Base-by-base conservation (phyloP, 2,113 vertebrate species). In the Gymnogyps californianus region DNA sequence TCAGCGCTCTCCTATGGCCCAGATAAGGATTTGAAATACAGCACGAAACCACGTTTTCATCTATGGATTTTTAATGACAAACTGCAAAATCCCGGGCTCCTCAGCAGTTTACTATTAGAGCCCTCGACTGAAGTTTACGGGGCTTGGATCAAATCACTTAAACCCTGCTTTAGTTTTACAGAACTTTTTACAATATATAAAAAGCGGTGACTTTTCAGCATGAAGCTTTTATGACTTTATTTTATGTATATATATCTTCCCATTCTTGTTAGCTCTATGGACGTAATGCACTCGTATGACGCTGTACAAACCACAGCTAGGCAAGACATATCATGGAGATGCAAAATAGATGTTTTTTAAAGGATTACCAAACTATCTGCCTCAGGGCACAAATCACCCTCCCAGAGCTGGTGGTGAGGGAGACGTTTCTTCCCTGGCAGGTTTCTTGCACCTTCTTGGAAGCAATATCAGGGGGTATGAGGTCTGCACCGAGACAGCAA, bases 221-320 rank as follows among this genome's bases (percentile, higher is more conserved):
- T 3, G 4, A 21, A 87, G 11, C 16, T 29, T 32, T 10, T 59
- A 32, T 6, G 54, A 31, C 24, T 67, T 59, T 1, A 31, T 46
- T 94, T 67, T 20, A 7, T 5, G 14, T 8, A 25, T 38, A 51
- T 20, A 10, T 13, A 22, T 38, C 5, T 65, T 29, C 25, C 42
- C 11, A 0, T 34, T 44, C 52, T 65, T 7, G 2, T 31, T 67
- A 55, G n/a, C 32, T 67, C 21, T 13, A 13, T 1, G 34, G 46
- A 19, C 1, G 1, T 4, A 40, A 46, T 0, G 1, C 5, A 3
- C 34, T 19, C 1, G 1, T 6, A 9, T 34, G 66, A 66, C 0
- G 2, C 40, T 26, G 9, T 3, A 8, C n/a, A 24, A 89, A 54
- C 55, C 62, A 26, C 51, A 31, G 4, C 17, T 14, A 58, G 64